Conservation (phyloP, 2,888 invertebrate species). For the Amphiduros pacificus region DNA sequence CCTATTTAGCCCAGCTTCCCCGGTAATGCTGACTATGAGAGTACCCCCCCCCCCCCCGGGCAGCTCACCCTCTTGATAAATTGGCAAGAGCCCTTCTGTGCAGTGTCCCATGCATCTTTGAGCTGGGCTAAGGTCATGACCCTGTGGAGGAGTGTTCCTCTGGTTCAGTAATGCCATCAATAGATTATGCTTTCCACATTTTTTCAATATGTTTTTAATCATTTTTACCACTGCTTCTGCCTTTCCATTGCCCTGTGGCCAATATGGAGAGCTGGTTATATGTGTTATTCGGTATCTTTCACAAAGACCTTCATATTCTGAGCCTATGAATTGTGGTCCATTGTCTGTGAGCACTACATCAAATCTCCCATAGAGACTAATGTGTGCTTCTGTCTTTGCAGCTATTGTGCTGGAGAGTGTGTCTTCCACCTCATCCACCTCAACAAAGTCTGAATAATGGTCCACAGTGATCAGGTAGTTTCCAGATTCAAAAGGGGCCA, state of each 20-base stretch:
- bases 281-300: constrained; percentile 4
- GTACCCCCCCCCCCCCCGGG: too few species aligned
- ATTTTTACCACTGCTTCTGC: background rate
- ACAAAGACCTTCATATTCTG: background rate
- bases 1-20: too few species aligned
- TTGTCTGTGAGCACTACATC: constrained; percentile 6
- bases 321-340: background rate
- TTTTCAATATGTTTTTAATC: background rate
- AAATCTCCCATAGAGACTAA: constrained; percentile 1
- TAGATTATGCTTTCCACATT: background rate
- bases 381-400: constrained; percentile 3
- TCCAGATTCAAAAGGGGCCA: background rate
- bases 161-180: constrained; percentile 2
- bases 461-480: constrained; percentile 10
- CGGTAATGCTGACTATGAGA: too few species aligned
- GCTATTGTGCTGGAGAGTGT: constrained; percentile 3
- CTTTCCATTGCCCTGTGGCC: constrained; percentile 12
- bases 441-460: constrained; percentile 9
- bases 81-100: background rate
- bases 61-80: too few species aligned
- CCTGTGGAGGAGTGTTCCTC: constrained; percentile 12
- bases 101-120: constrained; percentile 2
- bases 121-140: constrained; percentile 9
- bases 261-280: constrained; percentile 7
- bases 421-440: constrained; percentile 3